Conservation (phyloP, 2,888 invertebrate species). For the Scaptomyza parva region DNA sequence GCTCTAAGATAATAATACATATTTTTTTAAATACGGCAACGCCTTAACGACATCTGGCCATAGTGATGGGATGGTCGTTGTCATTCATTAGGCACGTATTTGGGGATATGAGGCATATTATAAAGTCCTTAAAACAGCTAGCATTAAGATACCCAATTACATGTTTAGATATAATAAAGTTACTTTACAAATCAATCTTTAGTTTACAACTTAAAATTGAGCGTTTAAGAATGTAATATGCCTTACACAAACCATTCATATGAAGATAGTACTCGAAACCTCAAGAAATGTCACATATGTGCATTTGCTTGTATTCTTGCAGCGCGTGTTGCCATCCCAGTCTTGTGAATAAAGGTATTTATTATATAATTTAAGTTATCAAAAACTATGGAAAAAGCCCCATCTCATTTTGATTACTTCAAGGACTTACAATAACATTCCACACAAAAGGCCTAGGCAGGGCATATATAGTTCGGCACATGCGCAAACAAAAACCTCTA, state of each 20-base stretch:
- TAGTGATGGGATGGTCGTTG: slow-evolving; percentile 15
- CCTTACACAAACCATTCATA: background rate
- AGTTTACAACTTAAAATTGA: too few species aligned
- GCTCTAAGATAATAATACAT: slow-evolving; percentile 36
- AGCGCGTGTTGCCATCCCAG: background rate
- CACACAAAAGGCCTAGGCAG: slow-evolving; percentile 27
- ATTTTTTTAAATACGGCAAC: slow-evolving; percentile 9
- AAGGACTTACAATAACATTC: slow-evolving; percentile 31
- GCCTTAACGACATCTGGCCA: slow-evolving; percentile 13
- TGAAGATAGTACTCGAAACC: background rate
- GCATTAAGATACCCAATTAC: too few species aligned
- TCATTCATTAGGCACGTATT: slow-evolving; percentile 36
- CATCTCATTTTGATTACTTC: slow-evolving; percentile 1
- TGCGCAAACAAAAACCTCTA: slow-evolving; percentile 33
- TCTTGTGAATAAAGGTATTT: background rate
- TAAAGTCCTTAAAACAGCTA: slow-evolving; percentile 8
- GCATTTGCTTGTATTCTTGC: background rate
- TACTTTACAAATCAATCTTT: too few species aligned
- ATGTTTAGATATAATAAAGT: too few species aligned
- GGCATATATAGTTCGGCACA: slow-evolving; percentile 58
- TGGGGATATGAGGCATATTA: slow-evolving; percentile 7
- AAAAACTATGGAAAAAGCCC: background rate
- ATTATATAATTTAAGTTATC: background rate
- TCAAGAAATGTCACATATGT: background rate
- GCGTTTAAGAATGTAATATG: too few species aligned